phyloP scores from a whole-genome alignment of 2,888 invertebrate genomes.

The Apodemia mormo region DNA sequence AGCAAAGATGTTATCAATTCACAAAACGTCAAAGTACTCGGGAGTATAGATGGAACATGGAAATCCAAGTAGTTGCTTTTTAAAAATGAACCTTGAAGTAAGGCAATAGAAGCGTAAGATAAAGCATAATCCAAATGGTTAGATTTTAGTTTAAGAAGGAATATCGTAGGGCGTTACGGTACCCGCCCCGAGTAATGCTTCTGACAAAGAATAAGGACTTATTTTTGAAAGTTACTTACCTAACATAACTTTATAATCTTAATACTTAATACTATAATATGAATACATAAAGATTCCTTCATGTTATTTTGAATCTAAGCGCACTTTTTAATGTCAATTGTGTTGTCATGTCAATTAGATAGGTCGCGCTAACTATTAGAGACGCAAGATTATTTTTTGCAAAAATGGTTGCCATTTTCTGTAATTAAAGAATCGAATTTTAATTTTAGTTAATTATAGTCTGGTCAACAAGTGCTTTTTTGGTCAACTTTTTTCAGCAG shows the following conservation, averaged over 20 bases:
- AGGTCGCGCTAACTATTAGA: too few species aligned
- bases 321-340: too few species aligned
- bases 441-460: too few species aligned
- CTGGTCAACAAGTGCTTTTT: too few species aligned
- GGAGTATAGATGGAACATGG: conserved; percentile 29
- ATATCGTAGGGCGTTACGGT: conserved; percentile 38
- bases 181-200: conserved; percentile 36
- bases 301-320: too few species aligned
- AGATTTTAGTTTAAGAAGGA: conserved; percentile 36
- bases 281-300: too few species aligned
- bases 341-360: too few species aligned
- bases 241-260: background rate
- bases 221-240: conserved; percentile 8
- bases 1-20: conserved; percentile 40
- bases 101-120: conserved; percentile 13
- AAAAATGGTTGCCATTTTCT: too few species aligned
- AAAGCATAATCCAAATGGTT: conserved; percentile 21
- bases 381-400: too few species aligned
- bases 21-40: conserved; percentile 40
- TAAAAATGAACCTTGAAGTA: conserved; percentile 19
- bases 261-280: too few species aligned
- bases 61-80: conserved; percentile 23
- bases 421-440: too few species aligned
- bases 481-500: too few species aligned
- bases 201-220: conserved; percentile 31